A percentile compares a stretch with the other conserved stretches of the same genome.
These are phyloP conservation scores for Drosophila falleni DNA, from an alignment of 2,888 invertebrate species.

Conservation along the genomic window DNA sequence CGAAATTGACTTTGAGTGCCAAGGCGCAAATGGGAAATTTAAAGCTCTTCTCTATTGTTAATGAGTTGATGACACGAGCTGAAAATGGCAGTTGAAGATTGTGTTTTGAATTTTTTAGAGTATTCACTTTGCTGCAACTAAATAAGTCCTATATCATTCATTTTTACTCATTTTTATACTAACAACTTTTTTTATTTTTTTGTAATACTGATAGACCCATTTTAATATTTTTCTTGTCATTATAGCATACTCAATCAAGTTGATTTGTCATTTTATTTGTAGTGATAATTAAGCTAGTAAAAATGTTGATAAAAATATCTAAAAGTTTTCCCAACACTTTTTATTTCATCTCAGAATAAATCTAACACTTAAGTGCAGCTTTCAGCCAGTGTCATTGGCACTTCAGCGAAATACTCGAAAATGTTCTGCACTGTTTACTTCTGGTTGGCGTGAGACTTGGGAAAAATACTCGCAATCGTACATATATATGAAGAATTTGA, in stretches of 20 bases:
- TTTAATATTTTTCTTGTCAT: too few species aligned
- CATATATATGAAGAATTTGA: constrained; percentile 28
- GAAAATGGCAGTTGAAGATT: constrained; percentile 4
- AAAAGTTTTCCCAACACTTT: neutral
- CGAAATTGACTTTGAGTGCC: constrained; percentile 36
- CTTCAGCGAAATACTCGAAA: constrained; percentile 24
- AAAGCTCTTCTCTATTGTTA: constrained; percentile 10
- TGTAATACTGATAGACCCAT: too few species aligned
- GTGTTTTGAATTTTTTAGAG: neutral
- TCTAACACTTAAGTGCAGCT: constrained; percentile 1
- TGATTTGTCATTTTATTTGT: too few species aligned
- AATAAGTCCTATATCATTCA: too few species aligned
- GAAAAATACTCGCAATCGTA: neutral
- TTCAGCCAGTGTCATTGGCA: constrained; percentile 17
- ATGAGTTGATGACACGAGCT: constrained; percentile 31
- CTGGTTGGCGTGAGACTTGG: constrained; percentile 14
- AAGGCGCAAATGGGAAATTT: constrained; percentile 31
- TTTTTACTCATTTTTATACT: too few species aligned
- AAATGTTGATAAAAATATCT: neutral
- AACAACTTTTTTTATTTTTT: too few species aligned
- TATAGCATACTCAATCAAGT: too few species aligned
- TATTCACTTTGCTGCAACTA: neutral
- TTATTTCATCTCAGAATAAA: neutral
- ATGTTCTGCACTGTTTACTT: constrained; percentile 31
- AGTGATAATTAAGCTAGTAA: neutral